Evolutionary conservation across 2,797 vertebrate genomes (phyloP), one percentile per base, ranked within the genome.

Genomic region (Luscinia megarhynchos): DNA sequence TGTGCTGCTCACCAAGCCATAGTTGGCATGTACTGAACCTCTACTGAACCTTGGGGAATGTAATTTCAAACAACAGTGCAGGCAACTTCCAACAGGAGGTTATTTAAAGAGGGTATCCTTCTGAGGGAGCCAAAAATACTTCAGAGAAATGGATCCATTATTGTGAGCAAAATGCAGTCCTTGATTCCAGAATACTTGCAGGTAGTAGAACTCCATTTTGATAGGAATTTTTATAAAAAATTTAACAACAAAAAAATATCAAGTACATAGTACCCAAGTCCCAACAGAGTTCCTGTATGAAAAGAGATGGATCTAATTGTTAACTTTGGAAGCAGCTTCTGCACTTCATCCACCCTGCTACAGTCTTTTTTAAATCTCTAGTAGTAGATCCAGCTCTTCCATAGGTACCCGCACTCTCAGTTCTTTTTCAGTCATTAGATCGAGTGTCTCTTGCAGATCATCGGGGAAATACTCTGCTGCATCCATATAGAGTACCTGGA

Each of bases 391-490:
- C 97, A 99, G 93, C 92, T 99, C 98, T 93, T 99, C 98, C 83
- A 98, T 27, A 2, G 98, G 98, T 17, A 98, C 96, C 48, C 98
- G 97, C 59, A 99, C 95, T 29, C 98, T 97, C 43, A 99, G 32
- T 62, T 99, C 98, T 74, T 99, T 99, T 89, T 99, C 98, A 1
- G 97, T 98, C 98, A 99, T 98, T 38, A 99, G 96, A 83, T 99
- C 98, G 6, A 98, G 78, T 0, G 96, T 97, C 96, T 98, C 98
- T 80, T 98, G 98, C 57, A 98, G 90, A 34, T 97, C 94, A 8
- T 98, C 98, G 0, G 98, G 98, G 87, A 99, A 98, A 94, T 98
- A 97, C 53, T 97, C 97, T 10, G 98, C 75, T 0, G 98, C 98
- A 2, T 99, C 98, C 98, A 98, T 66, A 58, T 99, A 99, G 29